Conservation (phyloP, 2,888 invertebrate genomes). For the Bedellia somnulentella region DNA sequence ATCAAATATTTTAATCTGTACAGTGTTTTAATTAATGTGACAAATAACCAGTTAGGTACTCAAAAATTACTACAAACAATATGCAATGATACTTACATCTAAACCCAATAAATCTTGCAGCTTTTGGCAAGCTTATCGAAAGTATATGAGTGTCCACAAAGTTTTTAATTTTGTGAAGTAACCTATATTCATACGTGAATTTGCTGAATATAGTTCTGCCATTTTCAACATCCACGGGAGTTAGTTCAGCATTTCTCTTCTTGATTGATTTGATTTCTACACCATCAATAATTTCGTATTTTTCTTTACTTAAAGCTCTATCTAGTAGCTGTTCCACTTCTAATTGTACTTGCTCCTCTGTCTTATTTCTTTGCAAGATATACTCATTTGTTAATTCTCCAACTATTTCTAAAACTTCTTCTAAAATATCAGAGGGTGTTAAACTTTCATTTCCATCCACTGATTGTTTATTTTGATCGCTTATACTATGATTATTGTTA, state of each 20-base stretch:
- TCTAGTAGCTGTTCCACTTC: constrained; percentile 62
- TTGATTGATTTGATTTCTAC: constrained; percentile 44
- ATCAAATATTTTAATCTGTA: too few species aligned
- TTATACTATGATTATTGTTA: constrained; percentile 16
- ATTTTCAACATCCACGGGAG: constrained; percentile 15
- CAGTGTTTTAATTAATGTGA: too few species aligned
- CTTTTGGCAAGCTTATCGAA: constrained; percentile 68
- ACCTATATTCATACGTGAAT: constrained; percentile 51
- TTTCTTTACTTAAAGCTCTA: constrained; percentile 53
- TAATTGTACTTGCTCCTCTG: constrained; percentile 37
- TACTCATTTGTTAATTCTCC: constrained; percentile 27
- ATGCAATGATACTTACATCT: constrained; percentile 64
- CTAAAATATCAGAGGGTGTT: constrained; percentile 17
- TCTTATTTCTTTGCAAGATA: constrained; percentile 20
- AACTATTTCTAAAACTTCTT: constrained; percentile 27
- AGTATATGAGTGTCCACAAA: constrained; percentile 64
- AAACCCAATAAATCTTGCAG: constrained; percentile 66
- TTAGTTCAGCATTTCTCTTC: constrained; percentile 12
- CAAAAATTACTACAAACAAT: too few species aligned
- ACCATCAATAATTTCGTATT: constrained; percentile 61
- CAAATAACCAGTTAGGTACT: too few species aligned
- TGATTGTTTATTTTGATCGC: constrained; percentile 10
- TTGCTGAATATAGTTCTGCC: constrained; percentile 37
- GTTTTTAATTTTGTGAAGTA: constrained; percentile 60
- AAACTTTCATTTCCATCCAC: too few species aligned